Conservation (phyloP, 2,888 invertebrate species). For the Sialis fuliginosa region DNA sequence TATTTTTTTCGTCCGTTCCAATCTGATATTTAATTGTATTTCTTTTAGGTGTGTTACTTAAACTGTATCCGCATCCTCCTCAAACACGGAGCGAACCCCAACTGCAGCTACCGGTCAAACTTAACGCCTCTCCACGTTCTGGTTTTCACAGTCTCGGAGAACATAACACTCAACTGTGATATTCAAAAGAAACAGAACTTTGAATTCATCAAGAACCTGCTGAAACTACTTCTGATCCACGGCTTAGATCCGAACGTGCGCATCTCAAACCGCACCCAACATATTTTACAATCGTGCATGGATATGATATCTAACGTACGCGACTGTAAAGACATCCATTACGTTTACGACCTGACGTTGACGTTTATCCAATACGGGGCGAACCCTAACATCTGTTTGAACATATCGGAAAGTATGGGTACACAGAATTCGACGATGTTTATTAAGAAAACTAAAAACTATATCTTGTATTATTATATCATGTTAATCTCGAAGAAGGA, state of each 20-base stretch:
- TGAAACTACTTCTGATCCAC: conserved; percentile 43
- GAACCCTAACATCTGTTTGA: conserved; percentile 46
- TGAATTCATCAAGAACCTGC: conserved; percentile 50
- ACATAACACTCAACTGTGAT: conserved; percentile 47
- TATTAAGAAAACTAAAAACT: conserved; percentile 37
- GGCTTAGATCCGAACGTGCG: conserved; percentile 46
- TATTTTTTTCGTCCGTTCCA: too few relatives aligned
- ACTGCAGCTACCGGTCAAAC: conserved; percentile 49
- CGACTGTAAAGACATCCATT: conserved; percentile 44
- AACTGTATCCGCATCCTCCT: conserved; percentile 50
- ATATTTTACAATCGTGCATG: conserved; percentile 50
- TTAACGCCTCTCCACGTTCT: conserved; percentile 51
- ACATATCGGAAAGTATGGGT: conserved; percentile 25
- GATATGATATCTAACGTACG: conserved; percentile 52
- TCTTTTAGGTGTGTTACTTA: conserved; percentile 43
- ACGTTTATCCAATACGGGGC: conserved; percentile 58
- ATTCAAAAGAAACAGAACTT: conserved; percentile 47
- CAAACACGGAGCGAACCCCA: conserved; percentile 53
- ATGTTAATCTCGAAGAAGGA: conserved; percentile 50
- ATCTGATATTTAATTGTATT: neutral
- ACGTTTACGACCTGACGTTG: conserved; percentile 49
- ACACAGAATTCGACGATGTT: conserved; percentile 20
- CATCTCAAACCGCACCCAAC: conserved; percentile 40
- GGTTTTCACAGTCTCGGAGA: conserved; percentile 52
- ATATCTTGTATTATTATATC: conserved; percentile 51